Base-by-base conservation (phyloP, 1,140 invertebrate species). In the Himalopsyche phryganea region DNA sequence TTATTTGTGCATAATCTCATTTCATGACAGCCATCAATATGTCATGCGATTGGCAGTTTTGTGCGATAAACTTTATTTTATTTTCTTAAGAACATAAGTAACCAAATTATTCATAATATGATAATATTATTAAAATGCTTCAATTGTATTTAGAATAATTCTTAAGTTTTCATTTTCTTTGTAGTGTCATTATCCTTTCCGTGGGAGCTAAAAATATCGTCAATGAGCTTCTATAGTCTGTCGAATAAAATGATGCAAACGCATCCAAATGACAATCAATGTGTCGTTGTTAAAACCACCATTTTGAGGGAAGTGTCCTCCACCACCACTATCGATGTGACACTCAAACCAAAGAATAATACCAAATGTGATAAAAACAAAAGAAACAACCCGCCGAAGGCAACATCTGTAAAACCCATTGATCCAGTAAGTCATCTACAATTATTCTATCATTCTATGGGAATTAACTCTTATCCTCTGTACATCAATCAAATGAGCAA, bases 171-270 rank as follows among this genome's bases (percentile, higher is more conserved):
- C 23, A 28, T 28, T 28, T 28, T 5, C 3, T 28, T 28, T 28
- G 4, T 58, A 80, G 80, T 73, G 49, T 74, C 70, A 50, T 72
- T 77, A 33, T 83, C 77, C 64, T 84, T 83, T 68, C 83, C 83
- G 0, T 85, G 82, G 83, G 79, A 72, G 4, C 63, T 84, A 40
- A 72, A 74, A 32, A 68, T 84, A 18, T 66, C 69, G 6, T 74
- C 82, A 57, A 75, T 83, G 46, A 74, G 76, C 61, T 81, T 78
- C 64, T 80, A 76, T 55, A 81, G 80, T 0, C 66, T 82, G 19
- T 56, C 53, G n/a, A 15, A 4, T 40, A 40, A 40, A 28, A 3
- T 9, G 23, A 28, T 28, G 3, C 38, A 40, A 40, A 11, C 4
- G 38, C 5, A 4, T 6, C n/a, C n/a, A 13, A 40, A 40, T 5